Evolutionary conservation across 2,113 vertebrate genomes (phyloP), one percentile per base, ranked within the genome.

Genomic region (Bothrops jararaca): DNA sequence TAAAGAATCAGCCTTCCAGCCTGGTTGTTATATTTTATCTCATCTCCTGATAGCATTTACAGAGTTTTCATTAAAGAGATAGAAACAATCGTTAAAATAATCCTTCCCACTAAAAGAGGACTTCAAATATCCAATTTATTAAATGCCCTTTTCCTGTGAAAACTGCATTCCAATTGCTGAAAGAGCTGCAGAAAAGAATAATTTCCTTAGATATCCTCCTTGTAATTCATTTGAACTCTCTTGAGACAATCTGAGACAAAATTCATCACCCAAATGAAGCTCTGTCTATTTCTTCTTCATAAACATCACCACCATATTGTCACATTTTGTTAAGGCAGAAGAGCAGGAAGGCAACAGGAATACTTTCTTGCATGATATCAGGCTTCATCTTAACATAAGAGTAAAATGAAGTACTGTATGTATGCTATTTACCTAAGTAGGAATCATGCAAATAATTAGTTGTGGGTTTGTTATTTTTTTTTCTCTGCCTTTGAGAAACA

Each of bases 1-100:
- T 20, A 4, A 23, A 89, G 89, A 93, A 89, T 60, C 86, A 95
- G 64, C 42, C 92, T 94, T 91, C 91, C 91, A 95, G 34, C 10
- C 22, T 92, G 74, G 22, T 90, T 92, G 69, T 34, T 90, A 23
- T 91, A 88, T 91, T 91, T 88, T 91, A 92, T 89, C 48, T 90
- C 87, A 91, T 15, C 85, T 92, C 64, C 93, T 93, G 22, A 64
- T 91, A 53, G 9, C 93, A 96, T 85, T 2, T 86, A 88, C 29
- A 53, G 18, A 52, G 39, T 39, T 91, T 88, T 85, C 60, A 85
- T 93, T 91, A 85, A 91, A 88, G 45, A 90, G 88, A 92, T 90
- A 91, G 60, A 52, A 52, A 87, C 90, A 89, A 88, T 93, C 86
- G 20, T 91, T 52, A 45, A 94, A 94, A 88, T 56, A 88, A 57